Evolutionary conservation across 2,797 vertebrate species (phyloP).

Genomic region (Xiphophorus birchmanni): DNA sequence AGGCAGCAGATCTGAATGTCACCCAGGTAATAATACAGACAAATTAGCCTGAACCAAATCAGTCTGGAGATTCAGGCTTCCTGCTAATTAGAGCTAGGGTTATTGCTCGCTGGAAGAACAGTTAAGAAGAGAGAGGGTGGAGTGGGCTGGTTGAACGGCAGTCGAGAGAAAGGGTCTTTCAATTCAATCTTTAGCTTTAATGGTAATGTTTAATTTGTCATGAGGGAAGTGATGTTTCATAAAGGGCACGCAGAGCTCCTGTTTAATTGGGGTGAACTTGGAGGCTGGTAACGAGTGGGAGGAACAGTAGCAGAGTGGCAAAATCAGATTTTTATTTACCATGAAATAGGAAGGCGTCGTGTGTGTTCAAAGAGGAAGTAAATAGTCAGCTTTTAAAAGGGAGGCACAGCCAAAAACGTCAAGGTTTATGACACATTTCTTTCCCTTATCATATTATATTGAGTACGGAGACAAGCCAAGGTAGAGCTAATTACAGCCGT

Average conservation of each 20-base stretch:
- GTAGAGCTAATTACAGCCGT: constrained; percentile 1
- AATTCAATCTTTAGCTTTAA: constrained; percentile 72
- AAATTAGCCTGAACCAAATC: constrained; percentile 79
- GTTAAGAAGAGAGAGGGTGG: constrained; percentile 14
- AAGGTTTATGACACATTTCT: background rate
- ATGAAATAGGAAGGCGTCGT: constrained; percentile 32
- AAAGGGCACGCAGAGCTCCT: constrained; percentile 75
- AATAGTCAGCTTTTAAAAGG: constrained; percentile 8
- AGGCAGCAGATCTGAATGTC: constrained; percentile 68
- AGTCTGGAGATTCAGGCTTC: constrained; percentile 72
- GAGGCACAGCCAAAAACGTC: background rate
- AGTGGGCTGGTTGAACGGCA: constrained; percentile 5
- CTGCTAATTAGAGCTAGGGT: constrained; percentile 78
- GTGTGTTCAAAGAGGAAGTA: constrained; percentile 22
- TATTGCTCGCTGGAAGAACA: constrained; percentile 76
- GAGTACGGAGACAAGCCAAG: background rate
- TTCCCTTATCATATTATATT: background rate
- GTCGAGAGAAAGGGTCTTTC: constrained; percentile 49
- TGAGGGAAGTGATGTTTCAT: constrained; percentile 72
- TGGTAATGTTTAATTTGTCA: constrained; percentile 80
- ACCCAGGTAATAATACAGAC: constrained; percentile 81
- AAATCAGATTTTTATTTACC: constrained; percentile 57
- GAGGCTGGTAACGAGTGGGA: constrained; percentile 55
- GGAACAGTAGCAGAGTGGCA: constrained; percentile 28
- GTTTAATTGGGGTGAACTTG: constrained; percentile 76